Percentiles rank a stretch among this genome's conserved stretches.
These are phyloP conservation scores for Gila orcuttii DNA, from an alignment of 2,113 vertebrate species.

Conservation along the genomic window DNA sequence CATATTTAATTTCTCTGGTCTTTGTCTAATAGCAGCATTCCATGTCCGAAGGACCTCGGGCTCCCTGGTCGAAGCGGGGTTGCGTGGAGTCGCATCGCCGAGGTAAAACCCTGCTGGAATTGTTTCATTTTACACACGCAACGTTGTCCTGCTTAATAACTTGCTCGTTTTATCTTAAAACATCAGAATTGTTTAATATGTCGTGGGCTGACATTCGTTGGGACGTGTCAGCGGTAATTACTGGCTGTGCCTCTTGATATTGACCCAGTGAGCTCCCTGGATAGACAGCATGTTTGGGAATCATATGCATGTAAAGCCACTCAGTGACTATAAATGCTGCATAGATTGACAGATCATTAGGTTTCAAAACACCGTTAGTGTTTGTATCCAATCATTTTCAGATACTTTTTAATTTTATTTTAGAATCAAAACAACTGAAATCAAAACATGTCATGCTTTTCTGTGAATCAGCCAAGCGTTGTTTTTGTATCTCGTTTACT, in stretches of 20 bases:
- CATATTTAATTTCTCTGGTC: slow-evolving; percentile 60
- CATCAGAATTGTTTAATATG: not conserved
- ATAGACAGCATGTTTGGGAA: not conserved
- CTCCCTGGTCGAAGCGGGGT: slow-evolving; percentile 76
- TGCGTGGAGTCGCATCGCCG: slow-evolving; percentile 78
- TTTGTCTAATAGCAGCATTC: slow-evolving; percentile 64
- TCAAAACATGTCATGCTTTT: not conserved
- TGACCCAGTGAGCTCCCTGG: slow-evolving; percentile 20
- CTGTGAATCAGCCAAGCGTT: not conserved
- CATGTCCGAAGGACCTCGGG: slow-evolving; percentile 77
- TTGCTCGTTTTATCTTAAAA: not conserved
- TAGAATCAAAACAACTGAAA: not conserved
- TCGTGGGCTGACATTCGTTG: not conserved
- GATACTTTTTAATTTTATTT: not conserved
- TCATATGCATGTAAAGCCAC: not conserved
- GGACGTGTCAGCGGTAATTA: not conserved
- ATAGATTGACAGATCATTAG: not conserved
- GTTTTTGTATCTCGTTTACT: not conserved
- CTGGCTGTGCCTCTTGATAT: not conserved
- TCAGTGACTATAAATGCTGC: not conserved
- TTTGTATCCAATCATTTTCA: not conserved
- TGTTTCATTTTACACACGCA: not conserved
- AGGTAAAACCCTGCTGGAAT: slow-evolving; percentile 69
- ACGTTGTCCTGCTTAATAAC: not conserved
- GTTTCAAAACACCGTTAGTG: not conserved